Evolutionary conservation across 2,888 invertebrate species (phyloP).

Genomic region (Hecatera dysodea): DNA sequence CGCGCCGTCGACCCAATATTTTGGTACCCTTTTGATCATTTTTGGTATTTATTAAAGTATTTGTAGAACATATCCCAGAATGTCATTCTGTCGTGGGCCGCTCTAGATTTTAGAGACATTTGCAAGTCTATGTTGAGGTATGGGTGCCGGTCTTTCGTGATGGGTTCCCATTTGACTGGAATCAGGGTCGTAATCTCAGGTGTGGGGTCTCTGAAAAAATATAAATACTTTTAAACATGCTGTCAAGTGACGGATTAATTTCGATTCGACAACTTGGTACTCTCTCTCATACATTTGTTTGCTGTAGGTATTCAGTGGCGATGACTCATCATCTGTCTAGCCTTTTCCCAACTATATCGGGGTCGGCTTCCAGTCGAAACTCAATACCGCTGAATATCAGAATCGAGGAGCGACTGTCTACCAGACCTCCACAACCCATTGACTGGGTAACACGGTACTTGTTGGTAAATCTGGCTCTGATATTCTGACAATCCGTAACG

Average conservation of each 20-base stretch:
- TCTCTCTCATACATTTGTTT: neutral
- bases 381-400: too few species aligned
- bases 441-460: too few species aligned
- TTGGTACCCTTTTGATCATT: conserved; percentile 10
- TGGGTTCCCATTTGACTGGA: conserved; percentile 64
- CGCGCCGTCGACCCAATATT: too few species aligned
- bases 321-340: too few species aligned
- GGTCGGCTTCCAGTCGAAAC: too few species aligned
- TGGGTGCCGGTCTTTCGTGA: conserved; percentile 39
- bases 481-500: too few species aligned
- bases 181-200: conserved; percentile 60
- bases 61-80: conserved; percentile 70
- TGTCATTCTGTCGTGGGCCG: conserved; percentile 57
- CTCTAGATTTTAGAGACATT: conserved; percentile 38
- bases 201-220: conserved; percentile 58
- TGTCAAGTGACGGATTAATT: too few species aligned
- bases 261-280: neutral
- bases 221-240: neutral
- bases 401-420: too few species aligned
- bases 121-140: conserved; percentile 61
- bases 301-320: too few species aligned
- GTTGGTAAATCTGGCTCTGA: too few species aligned
- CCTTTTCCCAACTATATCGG: too few species aligned
- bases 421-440: too few species aligned
- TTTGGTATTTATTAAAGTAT: conserved; percentile 51